A percentile compares a stretch with the other conserved stretches of the same genome.
These are phyloP conservation scores for Grapholita molesta DNA, from an alignment of 1,140 invertebrate genomes.

Conservation along the genomic window DNA sequence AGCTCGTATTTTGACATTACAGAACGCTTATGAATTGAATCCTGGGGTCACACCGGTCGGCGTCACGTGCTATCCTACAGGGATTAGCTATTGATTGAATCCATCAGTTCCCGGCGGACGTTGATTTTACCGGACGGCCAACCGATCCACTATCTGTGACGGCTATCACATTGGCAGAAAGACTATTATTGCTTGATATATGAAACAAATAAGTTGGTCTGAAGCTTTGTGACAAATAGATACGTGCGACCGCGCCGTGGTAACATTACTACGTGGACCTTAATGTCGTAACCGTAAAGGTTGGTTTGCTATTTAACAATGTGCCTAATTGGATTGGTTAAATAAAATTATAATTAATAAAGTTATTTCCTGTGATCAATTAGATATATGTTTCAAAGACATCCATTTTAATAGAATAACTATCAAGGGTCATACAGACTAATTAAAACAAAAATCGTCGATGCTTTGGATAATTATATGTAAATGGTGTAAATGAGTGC, in stretches of 20 bases:
- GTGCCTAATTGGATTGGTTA: background rate
- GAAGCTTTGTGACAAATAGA: conserved; percentile 6
- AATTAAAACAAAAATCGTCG: too few relatives aligned
- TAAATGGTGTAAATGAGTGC: background rate
- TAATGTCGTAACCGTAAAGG: background rate
- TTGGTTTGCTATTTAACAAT: background rate
- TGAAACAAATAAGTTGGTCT: background rate
- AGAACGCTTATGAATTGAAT: conserved; percentile 25
- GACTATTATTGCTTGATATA: background rate
- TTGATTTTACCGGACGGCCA: conserved; percentile 4
- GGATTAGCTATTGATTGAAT: conserved; percentile 39
- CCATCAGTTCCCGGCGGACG: conserved; percentile 27
- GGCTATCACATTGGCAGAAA: background rate
- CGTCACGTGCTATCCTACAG: conserved; percentile 38
- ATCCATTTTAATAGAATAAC: too few relatives aligned
- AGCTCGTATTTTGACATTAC: conserved; percentile 19
- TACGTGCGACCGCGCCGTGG: background rate
- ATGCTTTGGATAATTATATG: background rate
- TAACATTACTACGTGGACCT: background rate
- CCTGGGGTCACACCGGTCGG: conserved; percentile 26
- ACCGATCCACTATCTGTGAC: background rate
- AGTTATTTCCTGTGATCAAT: background rate
- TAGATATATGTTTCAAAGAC: background rate
- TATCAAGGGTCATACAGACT: too few relatives aligned
- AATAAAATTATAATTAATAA: background rate